Conservation (phyloP, 2,113 vertebrate genomes). For the Hassar affinis region DNA sequence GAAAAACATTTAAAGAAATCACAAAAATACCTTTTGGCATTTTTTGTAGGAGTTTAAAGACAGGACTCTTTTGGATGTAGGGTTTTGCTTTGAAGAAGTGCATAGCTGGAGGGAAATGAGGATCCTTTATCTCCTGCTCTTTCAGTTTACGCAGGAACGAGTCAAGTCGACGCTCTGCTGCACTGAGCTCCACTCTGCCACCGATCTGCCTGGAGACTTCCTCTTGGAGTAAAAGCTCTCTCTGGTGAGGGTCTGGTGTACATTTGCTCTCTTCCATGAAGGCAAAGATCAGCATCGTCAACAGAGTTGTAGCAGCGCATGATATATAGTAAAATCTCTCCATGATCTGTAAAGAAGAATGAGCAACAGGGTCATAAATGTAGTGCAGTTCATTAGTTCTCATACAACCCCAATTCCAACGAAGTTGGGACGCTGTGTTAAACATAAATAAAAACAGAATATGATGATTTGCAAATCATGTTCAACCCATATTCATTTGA, state of each 20-base stretch:
- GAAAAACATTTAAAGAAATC: background rate
- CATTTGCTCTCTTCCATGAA: conserved; percentile 53
- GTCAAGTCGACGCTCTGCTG: conserved; percentile 72
- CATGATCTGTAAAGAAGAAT: conserved; percentile 11
- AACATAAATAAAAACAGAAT: too few relatives aligned
- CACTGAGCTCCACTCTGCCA: conserved; percentile 68
- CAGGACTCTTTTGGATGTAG: conserved; percentile 75
- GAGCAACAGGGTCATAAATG: background rate
- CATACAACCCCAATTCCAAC: too few relatives aligned
- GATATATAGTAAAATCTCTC: background rate
- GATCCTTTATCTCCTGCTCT: conserved; percentile 68
- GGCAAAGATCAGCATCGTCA: conserved; percentile 57
- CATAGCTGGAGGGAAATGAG: conserved; percentile 78
- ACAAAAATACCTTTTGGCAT: conserved; percentile 88
- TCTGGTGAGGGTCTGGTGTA: conserved; percentile 63
- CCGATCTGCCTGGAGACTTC: conserved; percentile 73
- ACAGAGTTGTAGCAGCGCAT: conserved; percentile 48
- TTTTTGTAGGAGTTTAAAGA: conserved; percentile 80
- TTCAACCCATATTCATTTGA: too few relatives aligned
- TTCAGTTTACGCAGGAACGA: conserved; percentile 73
- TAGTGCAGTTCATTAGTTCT: background rate
- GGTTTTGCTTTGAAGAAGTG: conserved; percentile 84
- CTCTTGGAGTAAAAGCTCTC: conserved; percentile 73
- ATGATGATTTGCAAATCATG: too few relatives aligned
- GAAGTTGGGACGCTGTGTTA: too few relatives aligned